Percentiles rank a stretch among this genome's conserved stretches.
Evolutionary conservation across 1,140 invertebrate genomes (phyloP).

Genomic region (Laupala kohalensis): DNA sequence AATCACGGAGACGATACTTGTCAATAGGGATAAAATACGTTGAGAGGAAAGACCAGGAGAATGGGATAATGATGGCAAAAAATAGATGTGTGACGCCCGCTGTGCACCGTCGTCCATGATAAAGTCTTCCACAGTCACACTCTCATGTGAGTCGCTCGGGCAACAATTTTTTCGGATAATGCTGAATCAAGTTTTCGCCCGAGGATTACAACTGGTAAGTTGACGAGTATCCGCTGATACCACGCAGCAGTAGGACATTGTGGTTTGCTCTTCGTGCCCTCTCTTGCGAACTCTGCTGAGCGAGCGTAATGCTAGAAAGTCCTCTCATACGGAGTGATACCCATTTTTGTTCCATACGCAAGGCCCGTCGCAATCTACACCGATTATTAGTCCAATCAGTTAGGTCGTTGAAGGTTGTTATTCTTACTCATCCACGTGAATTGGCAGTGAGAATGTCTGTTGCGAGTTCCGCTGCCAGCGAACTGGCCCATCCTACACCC

Average conservation of each 20-base stretch:
- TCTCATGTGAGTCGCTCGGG: no score
- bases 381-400: neutral
- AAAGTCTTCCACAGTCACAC: no score
- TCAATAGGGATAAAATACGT: no score
- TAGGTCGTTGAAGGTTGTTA: neutral
- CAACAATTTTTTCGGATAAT: neutral
- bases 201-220: neutral
- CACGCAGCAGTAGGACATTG: neutral
- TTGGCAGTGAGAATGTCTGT: neutral
- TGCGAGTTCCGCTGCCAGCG: neutral
- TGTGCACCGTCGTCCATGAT: no score
- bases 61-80: no score
- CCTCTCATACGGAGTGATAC: neutral
- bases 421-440: neutral
- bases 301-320: neutral
- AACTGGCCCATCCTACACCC: neutral
- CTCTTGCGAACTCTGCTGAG: neutral
- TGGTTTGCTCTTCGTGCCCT: neutral
- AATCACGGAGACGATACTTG: no score
- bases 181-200: neutral
- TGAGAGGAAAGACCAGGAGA: no score
- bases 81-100: no score
- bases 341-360: neutral
- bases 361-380: neutral
- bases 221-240: neutral